phyloP scores from a whole-genome alignment of 1,140 invertebrate species.

The Hydropsyche tenuis region DNA sequence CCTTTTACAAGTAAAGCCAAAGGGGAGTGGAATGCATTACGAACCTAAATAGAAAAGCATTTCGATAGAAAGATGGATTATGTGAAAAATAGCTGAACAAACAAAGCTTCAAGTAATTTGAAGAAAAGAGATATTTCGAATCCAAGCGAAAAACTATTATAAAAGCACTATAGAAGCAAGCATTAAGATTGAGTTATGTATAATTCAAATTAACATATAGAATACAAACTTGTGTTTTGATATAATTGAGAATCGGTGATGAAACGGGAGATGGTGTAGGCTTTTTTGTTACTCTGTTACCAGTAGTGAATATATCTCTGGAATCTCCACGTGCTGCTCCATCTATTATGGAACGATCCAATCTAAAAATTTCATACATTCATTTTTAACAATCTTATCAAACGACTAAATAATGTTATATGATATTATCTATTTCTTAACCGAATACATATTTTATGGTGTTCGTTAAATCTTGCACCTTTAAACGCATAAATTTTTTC shows the following conservation, averaged over 20 bases:
- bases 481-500: too few relatives aligned
- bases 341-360: conserved; percentile 61
- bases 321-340: conserved; percentile 56
- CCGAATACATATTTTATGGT: too few relatives aligned
- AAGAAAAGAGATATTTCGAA: conserved; percentile 3
- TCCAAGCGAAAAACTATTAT: conserved; percentile 41
- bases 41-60: conserved; percentile 67
- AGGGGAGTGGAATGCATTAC: conserved; percentile 87
- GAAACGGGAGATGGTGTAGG: conserved; percentile 62
- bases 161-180: conserved; percentile 12
- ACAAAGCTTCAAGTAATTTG: not conserved
- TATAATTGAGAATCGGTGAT: conserved; percentile 82
- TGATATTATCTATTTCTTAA: too few relatives aligned
- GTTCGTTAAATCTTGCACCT: too few relatives aligned
- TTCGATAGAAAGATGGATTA: conserved; percentile 30
- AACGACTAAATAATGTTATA: too few relatives aligned
- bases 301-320: conserved; percentile 52
- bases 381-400: too few relatives aligned
- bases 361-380: conserved; percentile 50
- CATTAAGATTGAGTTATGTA: not conserved
- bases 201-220: not conserved
- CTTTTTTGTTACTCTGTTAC: conserved; percentile 40
- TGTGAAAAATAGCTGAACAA: conserved; percentile 50
- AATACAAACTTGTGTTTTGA: conserved; percentile 76
- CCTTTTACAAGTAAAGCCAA: conserved; percentile 91